Base-by-base conservation (phyloP, 2,113 vertebrate genomes). In the Upupa epops region DNA sequence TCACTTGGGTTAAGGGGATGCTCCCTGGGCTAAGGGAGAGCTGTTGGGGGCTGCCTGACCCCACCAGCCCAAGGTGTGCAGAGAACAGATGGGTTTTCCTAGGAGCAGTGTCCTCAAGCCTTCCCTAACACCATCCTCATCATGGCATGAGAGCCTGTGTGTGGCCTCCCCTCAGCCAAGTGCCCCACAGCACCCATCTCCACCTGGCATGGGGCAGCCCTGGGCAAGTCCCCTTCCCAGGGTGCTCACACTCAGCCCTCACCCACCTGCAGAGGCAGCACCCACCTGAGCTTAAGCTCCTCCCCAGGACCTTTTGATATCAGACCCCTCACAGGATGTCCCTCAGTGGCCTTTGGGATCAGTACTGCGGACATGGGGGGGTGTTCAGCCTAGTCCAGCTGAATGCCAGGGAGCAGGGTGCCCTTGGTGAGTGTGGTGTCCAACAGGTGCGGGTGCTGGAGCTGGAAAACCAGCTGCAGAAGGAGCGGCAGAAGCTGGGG, bases 381-480 rank as follows among this genome's bases (percentile, higher is more conserved):
- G 7, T 63, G 58, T 37, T 59, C 21, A 6, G 37, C 21, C 56
- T 45, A 3, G 8, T n/a, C 8, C 0, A 3, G n/a, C 49, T 58
- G 25, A 52, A 0, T 70, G 51, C 37, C 4, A 13, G n/a, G 34
- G 22, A 3, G 2, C 7, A 7, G 71, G 34, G 14, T 74, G 46
- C 9, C 54, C 63, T 46, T 40, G 36, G 58, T 2, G 0, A 40
- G 31, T 11, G 2, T 13, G 25, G 3, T 32, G 89, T 68, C 75
- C 31, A 25, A 14, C 91, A 99, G 99, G 99, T 99, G 34, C 96
- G 98, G 79, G 99, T 99, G 69, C 95, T 99, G 92, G 99, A 99
- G 97, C 97, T 99, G 91, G 99, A 99, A 93, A 99, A 97, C 1
- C 98, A 98, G 40, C 96, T 99, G 78, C 99, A 99, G 97, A 99